Conservation (phyloP, 2,888 invertebrate genomes). For the Macropis europaea region DNA sequence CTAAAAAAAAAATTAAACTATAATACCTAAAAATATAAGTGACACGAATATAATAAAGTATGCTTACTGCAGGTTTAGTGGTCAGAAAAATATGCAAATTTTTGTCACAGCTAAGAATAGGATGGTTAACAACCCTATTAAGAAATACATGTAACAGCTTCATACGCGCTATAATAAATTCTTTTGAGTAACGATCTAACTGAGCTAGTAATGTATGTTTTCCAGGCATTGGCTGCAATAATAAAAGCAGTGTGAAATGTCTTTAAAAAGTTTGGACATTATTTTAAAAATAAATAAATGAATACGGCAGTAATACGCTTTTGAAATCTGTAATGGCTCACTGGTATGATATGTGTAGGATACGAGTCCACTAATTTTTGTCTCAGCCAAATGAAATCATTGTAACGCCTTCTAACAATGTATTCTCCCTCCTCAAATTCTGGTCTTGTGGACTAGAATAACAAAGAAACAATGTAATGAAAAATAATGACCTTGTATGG, state of each 20-base stretch:
- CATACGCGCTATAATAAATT: constrained; percentile 86
- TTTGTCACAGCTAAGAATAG: constrained; percentile 85
- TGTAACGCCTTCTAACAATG: constrained; percentile 85
- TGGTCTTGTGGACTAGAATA: constrained; percentile 82
- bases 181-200: constrained; percentile 86
- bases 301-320: background rate
- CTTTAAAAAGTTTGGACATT: background rate
- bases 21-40: background rate
- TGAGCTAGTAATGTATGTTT: constrained; percentile 86
- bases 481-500: background rate
- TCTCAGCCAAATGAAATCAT: constrained; percentile 87
- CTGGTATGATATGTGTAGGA: constrained; percentile 86
- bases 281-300: background rate
- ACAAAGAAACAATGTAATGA: background rate
- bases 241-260: constrained; percentile 2
- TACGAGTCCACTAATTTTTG: constrained; percentile 85
- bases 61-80: constrained; percentile 83
- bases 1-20: constrained; percentile 74
- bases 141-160: constrained; percentile 85
- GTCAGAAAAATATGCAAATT: constrained; percentile 85
- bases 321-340: constrained; percentile 76
- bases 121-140: constrained; percentile 85
- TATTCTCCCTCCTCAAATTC: constrained; percentile 85
- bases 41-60: background rate
- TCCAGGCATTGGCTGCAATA: constrained; percentile 85